Conservation (phyloP, 2,888 invertebrate species). For the Venusia cambrica region DNA sequence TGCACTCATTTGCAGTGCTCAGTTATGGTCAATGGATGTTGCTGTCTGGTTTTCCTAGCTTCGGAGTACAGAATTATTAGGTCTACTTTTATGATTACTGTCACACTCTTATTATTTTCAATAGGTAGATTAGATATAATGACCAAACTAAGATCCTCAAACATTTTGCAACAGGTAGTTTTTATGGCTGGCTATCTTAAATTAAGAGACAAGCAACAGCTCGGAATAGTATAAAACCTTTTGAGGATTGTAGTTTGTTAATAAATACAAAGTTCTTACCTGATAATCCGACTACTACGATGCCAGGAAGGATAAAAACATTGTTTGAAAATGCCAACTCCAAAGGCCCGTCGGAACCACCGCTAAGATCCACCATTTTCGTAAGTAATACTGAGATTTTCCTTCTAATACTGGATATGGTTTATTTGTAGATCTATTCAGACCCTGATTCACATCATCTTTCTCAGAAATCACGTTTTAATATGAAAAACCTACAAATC, state of each 20-base stretch:
- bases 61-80: no score
- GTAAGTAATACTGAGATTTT: constrained; percentile 45
- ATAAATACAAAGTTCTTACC: constrained; percentile 75
- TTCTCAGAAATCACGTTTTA: constrained; percentile 9
- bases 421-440: constrained; percentile 3
- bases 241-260: not conserved
- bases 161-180: constrained; percentile 14
- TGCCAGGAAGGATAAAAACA: constrained; percentile 92
- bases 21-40: no score
- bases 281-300: constrained; percentile 88
- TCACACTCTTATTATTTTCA: no score
- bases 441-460: constrained; percentile 14
- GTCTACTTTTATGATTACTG: no score
- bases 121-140: no score
- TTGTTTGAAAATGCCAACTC: constrained; percentile 94
- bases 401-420: constrained; percentile 41
- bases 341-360: constrained; percentile 88
- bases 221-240: no score
- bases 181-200: not conserved
- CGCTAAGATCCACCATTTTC: constrained; percentile 92
- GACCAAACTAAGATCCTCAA: no score
- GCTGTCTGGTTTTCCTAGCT: no score
- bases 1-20: no score
- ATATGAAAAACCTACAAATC: constrained; percentile 2
- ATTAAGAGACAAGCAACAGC: no score